A percentile compares a stretch with the other conserved stretches of the same genome.
These are phyloP conservation scores for Pandemis corylana DNA, from an alignment of 2,888 invertebrate genomes.

Conservation along the genomic window DNA sequence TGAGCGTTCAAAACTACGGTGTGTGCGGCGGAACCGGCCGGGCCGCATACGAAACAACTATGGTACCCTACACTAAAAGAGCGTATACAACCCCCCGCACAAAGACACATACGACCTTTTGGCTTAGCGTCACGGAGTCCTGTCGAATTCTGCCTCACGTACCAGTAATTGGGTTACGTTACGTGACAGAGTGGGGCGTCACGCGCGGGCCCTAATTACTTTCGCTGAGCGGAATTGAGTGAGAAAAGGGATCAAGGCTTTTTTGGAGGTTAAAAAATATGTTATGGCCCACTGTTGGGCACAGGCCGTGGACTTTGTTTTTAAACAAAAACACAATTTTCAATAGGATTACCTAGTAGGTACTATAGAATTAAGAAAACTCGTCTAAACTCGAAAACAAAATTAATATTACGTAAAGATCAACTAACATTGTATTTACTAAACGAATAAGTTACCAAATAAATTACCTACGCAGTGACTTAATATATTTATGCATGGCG, in stretches of 20 bases:
- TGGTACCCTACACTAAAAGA: conserved; percentile 30
- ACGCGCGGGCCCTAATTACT: conserved; percentile 81
- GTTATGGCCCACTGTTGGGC: neutral
- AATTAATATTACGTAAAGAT: conserved; percentile 8
- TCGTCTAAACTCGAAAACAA: neutral
- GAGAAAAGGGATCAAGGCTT: conserved; percentile 29
- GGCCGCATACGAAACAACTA: conserved; percentile 79
- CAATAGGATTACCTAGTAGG: neutral
- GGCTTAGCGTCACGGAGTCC: conserved; percentile 45
- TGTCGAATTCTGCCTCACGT: conserved; percentile 79
- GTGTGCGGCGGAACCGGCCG: conserved; percentile 77
- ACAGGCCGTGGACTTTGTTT: neutral
- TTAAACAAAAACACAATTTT: neutral
- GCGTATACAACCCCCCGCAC: conserved; percentile 17
- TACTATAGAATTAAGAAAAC: neutral
- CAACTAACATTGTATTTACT: conserved; percentile 14
- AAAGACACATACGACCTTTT: conserved; percentile 18
- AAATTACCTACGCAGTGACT: conserved; percentile 21
- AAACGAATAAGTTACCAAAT: conserved; percentile 33
- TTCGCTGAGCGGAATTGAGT: conserved; percentile 49
- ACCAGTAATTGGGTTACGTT: conserved; percentile 82
- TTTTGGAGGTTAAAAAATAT: conserved; percentile 1
- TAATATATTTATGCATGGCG: conserved; percentile 21
- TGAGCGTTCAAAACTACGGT: conserved; percentile 83
- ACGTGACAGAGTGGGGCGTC: conserved; percentile 74